Conservation (phyloP, 2,113 vertebrate species). For the Donacobius atricapilla region DNA sequence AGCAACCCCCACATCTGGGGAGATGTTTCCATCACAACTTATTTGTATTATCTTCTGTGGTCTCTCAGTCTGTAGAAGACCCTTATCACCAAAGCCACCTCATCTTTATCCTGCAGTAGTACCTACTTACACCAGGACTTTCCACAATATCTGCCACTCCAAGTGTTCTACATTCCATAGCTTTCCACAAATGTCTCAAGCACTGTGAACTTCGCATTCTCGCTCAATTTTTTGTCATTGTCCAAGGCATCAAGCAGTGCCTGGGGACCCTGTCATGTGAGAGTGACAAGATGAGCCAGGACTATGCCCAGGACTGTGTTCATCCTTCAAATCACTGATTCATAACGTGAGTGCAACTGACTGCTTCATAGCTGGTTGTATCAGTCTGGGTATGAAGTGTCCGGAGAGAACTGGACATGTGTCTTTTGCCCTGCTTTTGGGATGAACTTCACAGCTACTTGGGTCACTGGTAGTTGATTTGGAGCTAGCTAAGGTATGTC, state of each 20-base stretch:
- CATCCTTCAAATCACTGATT: neutral
- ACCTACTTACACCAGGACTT: neutral
- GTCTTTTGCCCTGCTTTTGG: neutral
- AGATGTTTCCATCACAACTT: neutral
- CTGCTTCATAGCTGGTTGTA: neutral
- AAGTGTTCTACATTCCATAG: neutral
- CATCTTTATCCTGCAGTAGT: neutral
- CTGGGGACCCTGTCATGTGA: neutral
- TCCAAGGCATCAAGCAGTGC: neutral
- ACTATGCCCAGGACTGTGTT: neutral
- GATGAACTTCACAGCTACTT: neutral
- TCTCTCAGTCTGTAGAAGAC: neutral
- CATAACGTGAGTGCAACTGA: neutral
- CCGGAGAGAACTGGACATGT: neutral
- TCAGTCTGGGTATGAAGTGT: neutral
- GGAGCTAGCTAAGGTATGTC: neutral
- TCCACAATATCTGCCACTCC: neutral
- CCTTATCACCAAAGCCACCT: neutral
- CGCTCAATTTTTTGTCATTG: neutral
- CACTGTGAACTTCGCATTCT: neutral
- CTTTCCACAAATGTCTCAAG: rapidly evolving
- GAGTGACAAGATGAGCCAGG: neutral
- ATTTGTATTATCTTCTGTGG: neutral
- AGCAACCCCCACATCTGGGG: neutral
- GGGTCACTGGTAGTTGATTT: neutral